phyloP scores from a whole-genome alignment of 2,888 invertebrate genomes.

The Panorpa germanica region DNA sequence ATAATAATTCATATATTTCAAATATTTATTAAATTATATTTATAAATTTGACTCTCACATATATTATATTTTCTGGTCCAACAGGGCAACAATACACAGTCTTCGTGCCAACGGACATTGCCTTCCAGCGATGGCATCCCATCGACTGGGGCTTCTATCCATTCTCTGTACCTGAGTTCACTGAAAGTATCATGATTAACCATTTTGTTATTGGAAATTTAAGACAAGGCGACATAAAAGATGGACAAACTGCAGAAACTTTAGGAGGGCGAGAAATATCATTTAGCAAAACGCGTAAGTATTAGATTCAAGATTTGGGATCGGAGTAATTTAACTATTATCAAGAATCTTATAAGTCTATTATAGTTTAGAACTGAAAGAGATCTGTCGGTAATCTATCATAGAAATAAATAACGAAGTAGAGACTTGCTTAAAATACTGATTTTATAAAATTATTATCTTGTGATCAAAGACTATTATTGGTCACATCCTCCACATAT shows the following conservation, averaged over 20 bases:
- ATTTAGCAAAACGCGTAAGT: conserved; percentile 36
- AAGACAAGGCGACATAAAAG: conserved; percentile 32
- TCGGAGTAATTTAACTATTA: too few species aligned
- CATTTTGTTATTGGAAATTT: conserved; percentile 37
- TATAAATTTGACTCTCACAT: conserved; percentile 11
- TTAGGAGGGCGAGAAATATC: conserved; percentile 35
- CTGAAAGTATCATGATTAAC: conserved; percentile 37
- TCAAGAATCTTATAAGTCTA: background rate
- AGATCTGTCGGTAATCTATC: background rate
- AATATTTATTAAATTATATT: background rate
- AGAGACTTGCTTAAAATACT: too few species aligned
- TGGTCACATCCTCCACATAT: too few species aligned
- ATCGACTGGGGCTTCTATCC: conserved; percentile 53
- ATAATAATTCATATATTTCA: background rate
- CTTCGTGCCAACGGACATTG: conserved; percentile 41
- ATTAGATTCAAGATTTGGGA: conserved; percentile 12
- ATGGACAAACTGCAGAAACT: conserved; percentile 32
- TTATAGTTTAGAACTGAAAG: conserved; percentile 1
- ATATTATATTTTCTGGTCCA: conserved; percentile 14
- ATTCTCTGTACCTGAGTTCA: conserved; percentile 43
- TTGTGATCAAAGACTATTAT: too few species aligned
- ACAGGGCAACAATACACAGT: conserved; percentile 37
- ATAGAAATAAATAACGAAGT: too few species aligned
- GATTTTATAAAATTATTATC: too few species aligned
- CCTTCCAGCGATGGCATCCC: conserved; percentile 47